Base-by-base conservation (phyloP, 2,113 vertebrate species). In the Maccullochella peelii region DNA sequence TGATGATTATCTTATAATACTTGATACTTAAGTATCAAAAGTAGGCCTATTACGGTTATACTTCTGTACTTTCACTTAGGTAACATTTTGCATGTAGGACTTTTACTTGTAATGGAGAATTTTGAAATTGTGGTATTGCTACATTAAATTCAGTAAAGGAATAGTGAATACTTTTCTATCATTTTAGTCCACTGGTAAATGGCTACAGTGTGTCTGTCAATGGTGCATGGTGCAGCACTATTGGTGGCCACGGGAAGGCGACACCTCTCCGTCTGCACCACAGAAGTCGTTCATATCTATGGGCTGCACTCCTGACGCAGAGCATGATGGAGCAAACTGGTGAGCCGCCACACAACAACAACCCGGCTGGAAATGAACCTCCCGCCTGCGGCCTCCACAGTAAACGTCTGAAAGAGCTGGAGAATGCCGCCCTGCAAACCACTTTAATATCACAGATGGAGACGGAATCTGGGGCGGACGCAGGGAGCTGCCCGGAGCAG, bases 361-460 rank as follows among this genome's bases (percentile, higher is more conserved):
- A 44, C 88, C 72, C 86, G 21, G n/a, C 83, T 75, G 93, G 54
- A 77, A 89, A 82, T 50, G 88, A 88, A 7, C 50, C 88, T 36
- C 68, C 85, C 4, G 81, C 78, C 67, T 80, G 79, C 75, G 81
- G 89, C 84, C 85, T 89, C 15, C 86, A 91, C 81, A 94, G 90
- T 21, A 95, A 95, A 59, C 92, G 91, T n/a, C 61, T 94, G 18
- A 95, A 95, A 55, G 93, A 95, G 78, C 83, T 95, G 74, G 94
- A 95, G 81, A 96, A 96, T 90, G 91, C 83, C 9, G 94, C 94
- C 5, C 79, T 95, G 71, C 95, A 96, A 9, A 95, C 88, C 11
- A 92, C 90, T 47, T 84, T 96, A 68, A 93, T 93, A 82, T 87
- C 93, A 36, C 89, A 73, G 27, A 94, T 93, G 91, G 94, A 95